Percentiles rank a stretch among this genome's conserved stretches.
These are phyloP conservation scores for Xenus cinereus DNA, from an alignment of 2,113 vertebrate species.

Conservation along the genomic window DNA sequence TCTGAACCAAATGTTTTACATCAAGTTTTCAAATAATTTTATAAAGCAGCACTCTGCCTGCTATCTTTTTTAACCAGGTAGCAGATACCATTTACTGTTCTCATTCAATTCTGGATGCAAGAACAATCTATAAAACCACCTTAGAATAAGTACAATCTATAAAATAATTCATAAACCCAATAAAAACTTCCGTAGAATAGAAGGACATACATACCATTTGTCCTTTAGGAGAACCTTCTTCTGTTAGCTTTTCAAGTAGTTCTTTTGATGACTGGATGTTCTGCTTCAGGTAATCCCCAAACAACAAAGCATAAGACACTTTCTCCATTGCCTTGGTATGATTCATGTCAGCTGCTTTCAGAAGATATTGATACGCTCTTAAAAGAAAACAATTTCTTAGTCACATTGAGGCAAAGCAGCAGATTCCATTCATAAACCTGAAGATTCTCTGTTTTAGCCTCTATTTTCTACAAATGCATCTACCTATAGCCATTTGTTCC, in stretches of 20 bases:
- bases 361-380: slow-evolving; percentile 89
- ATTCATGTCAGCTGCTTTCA: slow-evolving; percentile 88
- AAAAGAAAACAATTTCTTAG: slow-evolving; percentile 48
- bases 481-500: neutral
- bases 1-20: neutral
- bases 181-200: neutral
- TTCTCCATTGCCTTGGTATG: slow-evolving; percentile 94
- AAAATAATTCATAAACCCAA: neutral
- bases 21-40: neutral
- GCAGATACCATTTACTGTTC: neutral
- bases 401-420: neutral
- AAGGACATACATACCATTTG: slow-evolving; percentile 81
- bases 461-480: neutral
- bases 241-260: slow-evolving; percentile 90
- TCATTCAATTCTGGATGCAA: neutral
- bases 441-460: neutral
- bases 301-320: slow-evolving; percentile 91
- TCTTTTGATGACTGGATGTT: slow-evolving; percentile 86
- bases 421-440: neutral
- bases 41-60: neutral
- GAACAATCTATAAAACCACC: neutral
- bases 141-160: neutral
- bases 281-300: slow-evolving; percentile 93
- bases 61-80: neutral
- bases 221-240: slow-evolving; percentile 93